Evolutionary conservation across 2,888 invertebrate genomes (phyloP).

Genomic region (Aphidius colemani): DNA sequence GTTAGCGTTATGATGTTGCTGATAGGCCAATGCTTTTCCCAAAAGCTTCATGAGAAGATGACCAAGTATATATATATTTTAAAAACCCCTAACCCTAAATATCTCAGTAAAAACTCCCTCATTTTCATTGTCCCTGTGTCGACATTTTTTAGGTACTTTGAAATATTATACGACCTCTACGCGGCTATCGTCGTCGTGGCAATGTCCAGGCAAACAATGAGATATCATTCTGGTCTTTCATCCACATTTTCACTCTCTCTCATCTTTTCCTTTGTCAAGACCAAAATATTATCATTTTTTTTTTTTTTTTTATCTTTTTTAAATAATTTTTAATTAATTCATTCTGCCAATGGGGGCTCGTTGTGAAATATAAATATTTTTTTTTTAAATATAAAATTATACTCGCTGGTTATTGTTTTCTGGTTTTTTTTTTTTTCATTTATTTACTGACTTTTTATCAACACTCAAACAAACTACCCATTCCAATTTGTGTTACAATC

Average conservation of each 20-base stretch:
- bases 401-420: too few species aligned
- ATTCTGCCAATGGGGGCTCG: conserved; percentile 24
- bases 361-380: conserved; percentile 11
- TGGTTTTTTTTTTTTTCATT: neutral
- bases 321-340: conserved; percentile 51
- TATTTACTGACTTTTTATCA: neutral
- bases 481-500: too few species aligned
- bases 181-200: conserved; percentile 43
- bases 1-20: conserved; percentile 33
- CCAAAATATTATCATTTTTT: conserved; percentile 46
- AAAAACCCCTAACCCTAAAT: conserved; percentile 40
- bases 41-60: conserved; percentile 36
- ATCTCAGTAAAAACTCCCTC: conserved; percentile 43
- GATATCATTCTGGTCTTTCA: conserved; percentile 39
- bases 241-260: too few species aligned
- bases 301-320: conserved; percentile 47
- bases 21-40: conserved; percentile 36
- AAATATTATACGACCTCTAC: conserved; percentile 51
- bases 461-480: too few species aligned
- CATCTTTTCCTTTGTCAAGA: conserved; percentile 39
- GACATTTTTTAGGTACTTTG: conserved; percentile 47
- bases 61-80: conserved; percentile 23
- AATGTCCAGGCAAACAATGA: conserved; percentile 41
- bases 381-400: neutral
- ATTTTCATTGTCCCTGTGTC: conserved; percentile 32